Evolutionary conservation across 64 coral and sea anemone species (phyloP), one percentile per base, ranked within the genome.

Genomic region (Porites lutea): DNA sequence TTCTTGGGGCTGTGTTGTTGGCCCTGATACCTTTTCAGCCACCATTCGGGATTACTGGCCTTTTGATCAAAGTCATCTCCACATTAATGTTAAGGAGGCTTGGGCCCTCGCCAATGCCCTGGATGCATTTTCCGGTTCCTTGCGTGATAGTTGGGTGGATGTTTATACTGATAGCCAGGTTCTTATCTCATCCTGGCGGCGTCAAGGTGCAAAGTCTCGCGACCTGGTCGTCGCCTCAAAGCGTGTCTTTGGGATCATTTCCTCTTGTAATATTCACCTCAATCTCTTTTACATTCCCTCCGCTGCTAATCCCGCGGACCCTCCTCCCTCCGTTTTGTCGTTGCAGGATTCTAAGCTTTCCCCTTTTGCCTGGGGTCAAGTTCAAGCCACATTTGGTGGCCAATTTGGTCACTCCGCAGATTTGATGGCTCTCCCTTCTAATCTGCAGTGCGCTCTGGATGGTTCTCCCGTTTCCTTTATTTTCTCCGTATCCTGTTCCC

Each of bases 1-100:
- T 73, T 82, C 82, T 6, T 95, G 88, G 93, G 93, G 93, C n/a
- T 88, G 94, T 18, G 78, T 89, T 13, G 22, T 89, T 16, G n/a
- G 65, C 46, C 65, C 92, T 8, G 86, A 68, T 74, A 52, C 63
- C 9, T 82, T 74, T 14, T 11, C 65, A 0, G 49, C 58, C 51
- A 13, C 48, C 2, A 5, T 54, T 47, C 57, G 49, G 9, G 86
- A 89, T 81, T 89, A 52, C 23, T 89, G 86, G 92, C 16, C 50
- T 45, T 2, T 61, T 3, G 69, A 46, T 48, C 55, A 62, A 9
- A 13, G 3, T 13, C 0, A 14, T 47, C 79, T 82, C 13, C 55
- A 82, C 20, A 82, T 82, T 10, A 20, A 59, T 65, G 61, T 65
- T 8, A 92, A 92, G 67, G 90, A 92, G 12, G 51, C 81, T 20